phyloP scores from a whole-genome alignment of 2,113 vertebrate species.

The Rutilus rutilus region DNA sequence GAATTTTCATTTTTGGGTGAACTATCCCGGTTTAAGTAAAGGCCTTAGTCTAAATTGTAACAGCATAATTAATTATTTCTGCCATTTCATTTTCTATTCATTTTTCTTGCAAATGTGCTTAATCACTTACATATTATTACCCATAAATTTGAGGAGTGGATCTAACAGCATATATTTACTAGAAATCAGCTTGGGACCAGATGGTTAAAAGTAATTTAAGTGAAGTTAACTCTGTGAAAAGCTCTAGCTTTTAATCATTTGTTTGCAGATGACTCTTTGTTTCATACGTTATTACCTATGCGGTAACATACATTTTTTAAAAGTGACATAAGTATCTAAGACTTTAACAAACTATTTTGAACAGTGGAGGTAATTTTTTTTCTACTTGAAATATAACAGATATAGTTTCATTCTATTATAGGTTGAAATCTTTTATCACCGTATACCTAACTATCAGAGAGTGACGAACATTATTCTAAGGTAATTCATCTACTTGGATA shows the following conservation, averaged over 20 bases:
- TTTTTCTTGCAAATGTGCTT: not conserved
- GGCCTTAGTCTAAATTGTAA: no score
- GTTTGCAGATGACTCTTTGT: not conserved
- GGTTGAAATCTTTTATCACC: conserved; percentile 29
- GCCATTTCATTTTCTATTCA: no score
- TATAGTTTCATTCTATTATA: conserved; percentile 25
- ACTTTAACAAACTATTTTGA: not conserved
- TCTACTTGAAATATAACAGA: not conserved
- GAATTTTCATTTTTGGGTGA: no score
- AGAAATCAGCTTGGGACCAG: not conserved
- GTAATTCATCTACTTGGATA: conserved; percentile 14
- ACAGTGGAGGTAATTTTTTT: not conserved
- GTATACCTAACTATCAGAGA: no score
- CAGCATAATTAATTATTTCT: no score
- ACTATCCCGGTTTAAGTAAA: no score
- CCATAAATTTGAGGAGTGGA: not conserved
- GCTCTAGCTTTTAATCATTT: not conserved
- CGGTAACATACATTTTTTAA: not conserved
- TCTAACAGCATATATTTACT: not conserved
- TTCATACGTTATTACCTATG: not conserved
- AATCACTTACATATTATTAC: not conserved
- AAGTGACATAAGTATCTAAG: not conserved
- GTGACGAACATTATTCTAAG: conserved; percentile 45
- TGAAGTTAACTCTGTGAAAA: not conserved
- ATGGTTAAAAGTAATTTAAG: not conserved